Conservation (phyloP, 2,888 invertebrate species). For the Lasioglossum villosulum region DNA sequence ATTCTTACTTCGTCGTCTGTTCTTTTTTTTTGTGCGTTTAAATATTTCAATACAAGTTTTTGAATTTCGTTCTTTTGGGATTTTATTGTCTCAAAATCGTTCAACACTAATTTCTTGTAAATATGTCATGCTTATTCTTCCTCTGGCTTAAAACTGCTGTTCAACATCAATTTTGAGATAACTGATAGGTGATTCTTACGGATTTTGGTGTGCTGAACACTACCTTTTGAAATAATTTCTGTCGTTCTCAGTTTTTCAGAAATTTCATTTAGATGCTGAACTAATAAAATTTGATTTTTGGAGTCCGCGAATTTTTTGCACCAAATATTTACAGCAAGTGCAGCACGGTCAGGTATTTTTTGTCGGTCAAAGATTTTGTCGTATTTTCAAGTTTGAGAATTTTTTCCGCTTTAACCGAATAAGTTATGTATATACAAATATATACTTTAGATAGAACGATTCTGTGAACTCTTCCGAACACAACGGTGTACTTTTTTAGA, state of each 20-base stretch:
- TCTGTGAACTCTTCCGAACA: too few relatives aligned
- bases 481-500: too few relatives aligned
- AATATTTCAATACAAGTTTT: neutral
- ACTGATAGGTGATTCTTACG: neutral
- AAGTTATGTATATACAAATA: neutral
- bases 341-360: neutral
- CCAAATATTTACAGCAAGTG: neutral
- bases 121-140: neutral
- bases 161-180: neutral
- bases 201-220: neutral
- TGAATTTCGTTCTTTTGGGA: neutral
- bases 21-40: neutral
- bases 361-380: too few relatives aligned
- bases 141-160: neutral
- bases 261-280: neutral
- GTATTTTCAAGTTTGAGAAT: neutral
- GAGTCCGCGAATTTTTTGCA: too few relatives aligned
- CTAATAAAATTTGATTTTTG: neutral
- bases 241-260: neutral
- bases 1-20: neutral
- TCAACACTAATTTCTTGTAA: conserved; percentile 24
- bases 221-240: neutral
- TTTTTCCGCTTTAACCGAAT: neutral
- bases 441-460: too few relatives aligned
- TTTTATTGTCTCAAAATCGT: neutral